These are phyloP conservation scores for Myzus persicae DNA, from an alignment of 1,140 invertebrate species.

Conservation along the genomic window DNA sequence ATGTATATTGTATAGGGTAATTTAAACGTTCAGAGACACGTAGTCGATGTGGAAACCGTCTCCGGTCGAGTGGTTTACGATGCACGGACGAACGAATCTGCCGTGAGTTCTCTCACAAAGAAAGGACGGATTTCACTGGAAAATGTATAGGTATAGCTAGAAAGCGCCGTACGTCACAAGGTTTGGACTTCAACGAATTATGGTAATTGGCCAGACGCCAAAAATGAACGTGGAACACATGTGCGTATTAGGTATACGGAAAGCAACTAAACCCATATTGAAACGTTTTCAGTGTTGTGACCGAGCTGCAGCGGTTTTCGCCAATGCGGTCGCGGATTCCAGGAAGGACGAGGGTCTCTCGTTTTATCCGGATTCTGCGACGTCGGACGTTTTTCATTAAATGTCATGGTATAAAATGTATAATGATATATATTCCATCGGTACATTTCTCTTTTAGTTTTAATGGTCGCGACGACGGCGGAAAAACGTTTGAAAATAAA, in stretches of 20 bases:
- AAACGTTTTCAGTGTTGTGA: neutral
- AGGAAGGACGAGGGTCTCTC: neutral
- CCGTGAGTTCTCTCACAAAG: neutral
- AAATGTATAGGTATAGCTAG: neutral
- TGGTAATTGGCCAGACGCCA: neutral
- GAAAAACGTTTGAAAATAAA: neutral
- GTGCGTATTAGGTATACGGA: neutral
- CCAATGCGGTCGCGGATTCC: neutral
- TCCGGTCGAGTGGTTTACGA: neutral
- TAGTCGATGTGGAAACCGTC: neutral
- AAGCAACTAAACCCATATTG: neutral
- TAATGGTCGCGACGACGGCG: neutral
- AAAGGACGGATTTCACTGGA: neutral
- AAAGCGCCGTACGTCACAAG: neutral
- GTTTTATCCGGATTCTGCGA: neutral
- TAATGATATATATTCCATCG: neutral
- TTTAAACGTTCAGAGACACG: neutral
- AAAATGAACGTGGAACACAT: neutral
- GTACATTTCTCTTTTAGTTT: neutral
- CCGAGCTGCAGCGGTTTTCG: neutral
- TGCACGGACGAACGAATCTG: neutral
- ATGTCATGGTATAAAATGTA: neutral
- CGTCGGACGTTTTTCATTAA: neutral
- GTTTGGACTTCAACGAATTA: neutral
- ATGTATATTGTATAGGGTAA: too few relatives aligned